A percentile compares a stretch with the other conserved stretches of the same genome.
Conservation (phyloP, 2,113 vertebrate genomes). For the Fregata magnificens region DNA sequence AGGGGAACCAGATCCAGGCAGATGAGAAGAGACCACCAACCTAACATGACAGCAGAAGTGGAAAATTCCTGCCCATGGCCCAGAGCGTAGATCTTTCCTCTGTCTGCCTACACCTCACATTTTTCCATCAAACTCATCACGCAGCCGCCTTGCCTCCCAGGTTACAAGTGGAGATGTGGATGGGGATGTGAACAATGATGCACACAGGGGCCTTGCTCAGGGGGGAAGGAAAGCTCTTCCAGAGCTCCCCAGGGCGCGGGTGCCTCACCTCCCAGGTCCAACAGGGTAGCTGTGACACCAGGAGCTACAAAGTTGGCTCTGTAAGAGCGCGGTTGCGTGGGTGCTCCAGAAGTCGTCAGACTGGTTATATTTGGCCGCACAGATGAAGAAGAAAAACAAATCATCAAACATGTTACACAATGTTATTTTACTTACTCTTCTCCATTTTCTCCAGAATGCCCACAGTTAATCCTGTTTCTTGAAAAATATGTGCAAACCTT, state of each 20-base stretch:
- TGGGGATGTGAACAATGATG: neutral
- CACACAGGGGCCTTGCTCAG: neutral
- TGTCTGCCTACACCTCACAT: neutral
- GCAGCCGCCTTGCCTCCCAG: neutral
- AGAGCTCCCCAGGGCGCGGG: rapidly evolving
- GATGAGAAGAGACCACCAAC: neutral
- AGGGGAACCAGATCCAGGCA: neutral
- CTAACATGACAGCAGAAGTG: neutral
- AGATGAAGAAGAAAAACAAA: neutral
- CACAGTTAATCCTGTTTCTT: neutral
- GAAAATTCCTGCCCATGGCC: neutral
- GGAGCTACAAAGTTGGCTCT: neutral
- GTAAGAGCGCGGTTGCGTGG: neutral
- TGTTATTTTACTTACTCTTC: neutral
- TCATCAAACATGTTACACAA: neutral
- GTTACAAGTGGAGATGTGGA: neutral
- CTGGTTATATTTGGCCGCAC: neutral
- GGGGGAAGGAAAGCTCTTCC: neutral
- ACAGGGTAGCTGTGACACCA: neutral
- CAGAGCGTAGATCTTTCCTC: rapidly evolving
- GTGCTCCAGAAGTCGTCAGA: neutral
- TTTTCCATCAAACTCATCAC: neutral
- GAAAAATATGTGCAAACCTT: neutral
- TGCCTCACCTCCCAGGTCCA: neutral
- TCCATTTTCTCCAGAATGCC: neutral